A percentile compares a stretch with the other conserved stretches of the same genome.
Conservation (phyloP, 2,888 invertebrate species). For the Lithosia quadra region DNA sequence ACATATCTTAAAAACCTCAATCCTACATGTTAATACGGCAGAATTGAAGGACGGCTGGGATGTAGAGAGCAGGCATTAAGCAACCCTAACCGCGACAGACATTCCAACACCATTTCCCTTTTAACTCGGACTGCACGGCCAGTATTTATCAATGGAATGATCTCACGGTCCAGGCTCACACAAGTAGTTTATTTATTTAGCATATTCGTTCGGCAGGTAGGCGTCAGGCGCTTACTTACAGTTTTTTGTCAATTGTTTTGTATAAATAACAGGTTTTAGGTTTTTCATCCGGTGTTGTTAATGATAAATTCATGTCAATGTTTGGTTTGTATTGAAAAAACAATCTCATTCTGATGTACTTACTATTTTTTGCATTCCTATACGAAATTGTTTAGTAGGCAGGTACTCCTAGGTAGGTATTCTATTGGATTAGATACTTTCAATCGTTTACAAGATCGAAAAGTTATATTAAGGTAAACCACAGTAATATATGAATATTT, state of each 20-base stretch:
- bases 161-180: constrained; percentile 69
- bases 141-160: constrained; percentile 75
- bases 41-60: no score
- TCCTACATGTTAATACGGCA: no score
- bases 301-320: neutral
- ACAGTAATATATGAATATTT: no score
- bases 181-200: constrained; percentile 66
- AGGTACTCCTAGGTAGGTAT: no score
- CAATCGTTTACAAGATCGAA: no score
- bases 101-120: constrained; percentile 84
- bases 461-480: no score
- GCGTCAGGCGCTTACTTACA: constrained; percentile 38
- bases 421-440: no score
- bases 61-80: constrained; percentile 40
- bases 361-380: neutral
- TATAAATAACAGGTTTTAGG: constrained; percentile 24
- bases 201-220: constrained; percentile 56
- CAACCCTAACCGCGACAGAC: constrained; percentile 65
- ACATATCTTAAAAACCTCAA: neutral
- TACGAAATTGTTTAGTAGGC: no score
- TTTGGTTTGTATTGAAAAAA: neutral
- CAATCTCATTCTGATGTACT: neutral
- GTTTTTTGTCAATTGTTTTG: constrained; percentile 39
- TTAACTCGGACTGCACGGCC: constrained; percentile 72
- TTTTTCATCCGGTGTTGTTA: neutral